Evolutionary conservation across 2,888 invertebrate species (phyloP), one percentile per base, ranked within the genome.

Genomic region (Laothoe populi): DNA sequence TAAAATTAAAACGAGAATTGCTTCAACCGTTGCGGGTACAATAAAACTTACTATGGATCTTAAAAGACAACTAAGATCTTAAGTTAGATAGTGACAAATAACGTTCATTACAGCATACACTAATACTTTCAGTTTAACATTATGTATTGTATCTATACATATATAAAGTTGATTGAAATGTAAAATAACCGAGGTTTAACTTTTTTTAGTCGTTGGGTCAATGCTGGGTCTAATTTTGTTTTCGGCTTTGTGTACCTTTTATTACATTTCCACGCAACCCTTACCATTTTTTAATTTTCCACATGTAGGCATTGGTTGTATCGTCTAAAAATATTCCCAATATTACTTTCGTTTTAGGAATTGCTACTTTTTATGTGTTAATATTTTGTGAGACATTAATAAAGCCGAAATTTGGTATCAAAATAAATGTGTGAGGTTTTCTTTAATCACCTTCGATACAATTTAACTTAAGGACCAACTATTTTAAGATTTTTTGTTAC

Each of bases 321-420:
- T 19, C 11, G 1, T 11, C 3, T 35, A 35, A 35, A 8, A 53
- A 21, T 19, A 3, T 31, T 4, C 35, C 10, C 31, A 53, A 53
- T 19, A 8, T 49, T 49, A 1, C 16, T n/a, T 31, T 16, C 10
- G 10, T 23, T 53, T 53, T 31, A 16, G 26, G 3, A 35, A 10
- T 16, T 19, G 4, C 31, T 16, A 19, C 31, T 16, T 31, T 53
- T 26, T 7, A 26, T 13, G n/a, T n/a, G n/a, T n/a, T n/a, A n/a
- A n/a, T n/a, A n/a, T n/a, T n/a, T n/a, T n/a, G n/a, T n/a, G n/a
- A n/a, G n/a, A n/a, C n/a, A n/a, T n/a, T n/a, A n/a, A n/a, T n/a
- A n/a, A n/a, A n/a, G 49, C 10, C 31, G 49, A 11, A 19, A 53
- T 53, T 53, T 53, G 19, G 35, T 8, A 19, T 31, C 35, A 53